Conservation (phyloP, 2,888 invertebrate genomes). For the Opisthograptis luteolata region DNA sequence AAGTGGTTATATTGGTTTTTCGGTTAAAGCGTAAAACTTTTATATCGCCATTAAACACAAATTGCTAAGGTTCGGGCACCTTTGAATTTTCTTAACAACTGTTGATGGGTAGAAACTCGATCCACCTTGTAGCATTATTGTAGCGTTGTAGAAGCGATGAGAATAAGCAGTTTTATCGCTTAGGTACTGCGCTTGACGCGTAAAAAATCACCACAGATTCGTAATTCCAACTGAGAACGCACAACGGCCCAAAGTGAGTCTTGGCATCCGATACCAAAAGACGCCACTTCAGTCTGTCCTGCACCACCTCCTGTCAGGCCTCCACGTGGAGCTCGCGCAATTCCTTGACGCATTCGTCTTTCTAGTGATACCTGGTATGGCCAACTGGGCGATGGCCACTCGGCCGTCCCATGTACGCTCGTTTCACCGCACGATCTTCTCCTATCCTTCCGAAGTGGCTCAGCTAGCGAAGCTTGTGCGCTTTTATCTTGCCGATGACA, state of each 20-base stretch:
- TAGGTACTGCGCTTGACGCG: not conserved
- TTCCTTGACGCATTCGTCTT: too few relatives aligned
- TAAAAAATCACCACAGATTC: not conserved
- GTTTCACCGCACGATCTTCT: too few relatives aligned
- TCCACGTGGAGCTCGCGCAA: too few relatives aligned
- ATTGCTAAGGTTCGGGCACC: conserved; percentile 25
- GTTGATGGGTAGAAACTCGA: conserved; percentile 14
- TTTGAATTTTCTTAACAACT: conserved; percentile 30
- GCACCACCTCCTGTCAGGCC: too few relatives aligned
- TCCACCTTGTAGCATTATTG: not conserved
- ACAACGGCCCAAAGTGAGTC: too few relatives aligned
- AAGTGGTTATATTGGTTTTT: conserved; percentile 30
- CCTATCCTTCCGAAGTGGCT: too few relatives aligned
- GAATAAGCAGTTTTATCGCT: not conserved
- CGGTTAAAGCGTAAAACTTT: conserved; percentile 32
- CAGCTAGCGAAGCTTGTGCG: too few relatives aligned
- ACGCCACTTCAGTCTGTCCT: not conserved
- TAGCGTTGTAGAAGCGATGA: conserved; percentile 8
- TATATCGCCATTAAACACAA: conserved; percentile 31
- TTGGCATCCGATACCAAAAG: not conserved
- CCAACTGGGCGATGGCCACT: too few relatives aligned
- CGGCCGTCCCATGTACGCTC: too few relatives aligned
- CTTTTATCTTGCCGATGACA: too few relatives aligned
- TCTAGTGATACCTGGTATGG: too few relatives aligned
- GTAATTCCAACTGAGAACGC: too few relatives aligned